These are phyloP conservation scores for Plagodis pulveraria DNA, from an alignment of 2,888 invertebrate species.

Conservation along the genomic window DNA sequence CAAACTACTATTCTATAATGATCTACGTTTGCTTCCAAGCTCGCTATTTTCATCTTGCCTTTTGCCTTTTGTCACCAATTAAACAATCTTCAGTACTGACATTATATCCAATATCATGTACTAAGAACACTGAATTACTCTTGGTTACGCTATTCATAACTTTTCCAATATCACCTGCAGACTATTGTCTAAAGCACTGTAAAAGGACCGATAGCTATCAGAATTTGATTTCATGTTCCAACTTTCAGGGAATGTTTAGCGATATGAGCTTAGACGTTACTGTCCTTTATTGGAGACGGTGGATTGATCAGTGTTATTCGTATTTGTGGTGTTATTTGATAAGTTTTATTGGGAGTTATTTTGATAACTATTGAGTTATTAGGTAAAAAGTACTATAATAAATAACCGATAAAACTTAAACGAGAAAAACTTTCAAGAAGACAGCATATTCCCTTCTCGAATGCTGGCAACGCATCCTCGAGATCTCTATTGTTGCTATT, in stretches of 20 bases:
- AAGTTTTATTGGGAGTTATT: background rate
- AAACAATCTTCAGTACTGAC: background rate
- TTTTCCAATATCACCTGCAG: slow-evolving; percentile 29
- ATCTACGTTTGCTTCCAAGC: too few relatives aligned
- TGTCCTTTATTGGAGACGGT: background rate
- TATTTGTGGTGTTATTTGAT: background rate
- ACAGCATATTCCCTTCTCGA: too few relatives aligned
- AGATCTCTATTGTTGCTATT: too few relatives aligned
- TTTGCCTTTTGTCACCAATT: too few relatives aligned
- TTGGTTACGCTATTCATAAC: slow-evolving; percentile 20
- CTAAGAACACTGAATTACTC: background rate
- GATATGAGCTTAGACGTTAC: slow-evolving; percentile 3
- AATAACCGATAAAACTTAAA: too few relatives aligned
- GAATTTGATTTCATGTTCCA: slow-evolving; percentile 14
- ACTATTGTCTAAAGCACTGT: slow-evolving; percentile 17
- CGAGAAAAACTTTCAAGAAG: too few relatives aligned
- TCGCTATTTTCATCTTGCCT: too few relatives aligned
- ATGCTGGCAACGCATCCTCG: too few relatives aligned
- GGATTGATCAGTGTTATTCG: background rate
- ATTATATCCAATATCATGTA: background rate
- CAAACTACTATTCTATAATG: too few relatives aligned
- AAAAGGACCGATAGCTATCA: slow-evolving; percentile 15
- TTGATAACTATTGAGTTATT: background rate
- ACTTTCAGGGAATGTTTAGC: slow-evolving; percentile 1
- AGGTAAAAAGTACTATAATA: too few relatives aligned